Percentiles rank a stretch among this genome's conserved stretches.
Conservation (phyloP, 2,113 vertebrate genomes). For the Ceuthmochares aereus region DNA sequence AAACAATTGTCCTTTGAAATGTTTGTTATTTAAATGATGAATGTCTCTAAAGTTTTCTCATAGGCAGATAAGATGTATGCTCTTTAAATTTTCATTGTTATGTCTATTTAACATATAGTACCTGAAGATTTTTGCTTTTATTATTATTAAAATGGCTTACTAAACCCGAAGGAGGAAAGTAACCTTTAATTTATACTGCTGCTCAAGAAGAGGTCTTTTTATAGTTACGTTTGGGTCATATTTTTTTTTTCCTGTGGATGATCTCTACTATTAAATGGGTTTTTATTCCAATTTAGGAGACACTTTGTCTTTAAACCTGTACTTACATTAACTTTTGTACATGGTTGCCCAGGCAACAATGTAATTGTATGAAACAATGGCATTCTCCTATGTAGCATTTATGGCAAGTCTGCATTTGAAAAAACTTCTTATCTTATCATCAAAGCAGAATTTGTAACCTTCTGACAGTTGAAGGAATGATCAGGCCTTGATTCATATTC, state of each 20-base stretch:
- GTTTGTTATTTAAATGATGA: background rate
- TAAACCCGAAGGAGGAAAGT: slow-evolving; percentile 55
- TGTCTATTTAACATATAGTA: background rate
- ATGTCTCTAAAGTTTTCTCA: background rate
- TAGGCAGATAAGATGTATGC: background rate
- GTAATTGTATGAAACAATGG: slow-evolving; percentile 79
- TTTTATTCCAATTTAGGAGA: slow-evolving; percentile 70
- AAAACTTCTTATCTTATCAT: slow-evolving; percentile 67
- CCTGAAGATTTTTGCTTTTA: slow-evolving; percentile 23
- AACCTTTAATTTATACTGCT: slow-evolving; percentile 66
- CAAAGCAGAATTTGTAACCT: slow-evolving; percentile 72
- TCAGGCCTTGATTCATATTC: slow-evolving; percentile 64
- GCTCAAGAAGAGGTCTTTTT: slow-evolving; percentile 53
- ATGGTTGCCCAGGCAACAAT: slow-evolving; percentile 78
- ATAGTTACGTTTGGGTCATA: slow-evolving; percentile 49
- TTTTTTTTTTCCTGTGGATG: slow-evolving; percentile 28
- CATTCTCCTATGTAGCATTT: slow-evolving; percentile 73
- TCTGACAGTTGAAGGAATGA: slow-evolving; percentile 69
- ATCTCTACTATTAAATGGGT: slow-evolving; percentile 39
- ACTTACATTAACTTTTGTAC: slow-evolving; percentile 77
- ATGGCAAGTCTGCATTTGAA: slow-evolving; percentile 67
- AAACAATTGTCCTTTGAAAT: background rate
- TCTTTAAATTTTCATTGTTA: background rate
- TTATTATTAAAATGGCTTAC: slow-evolving; percentile 21
- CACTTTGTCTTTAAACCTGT: slow-evolving; percentile 74